Conservation (phyloP, 2,113 vertebrate genomes). For the Salvelinus sp. region DNA sequence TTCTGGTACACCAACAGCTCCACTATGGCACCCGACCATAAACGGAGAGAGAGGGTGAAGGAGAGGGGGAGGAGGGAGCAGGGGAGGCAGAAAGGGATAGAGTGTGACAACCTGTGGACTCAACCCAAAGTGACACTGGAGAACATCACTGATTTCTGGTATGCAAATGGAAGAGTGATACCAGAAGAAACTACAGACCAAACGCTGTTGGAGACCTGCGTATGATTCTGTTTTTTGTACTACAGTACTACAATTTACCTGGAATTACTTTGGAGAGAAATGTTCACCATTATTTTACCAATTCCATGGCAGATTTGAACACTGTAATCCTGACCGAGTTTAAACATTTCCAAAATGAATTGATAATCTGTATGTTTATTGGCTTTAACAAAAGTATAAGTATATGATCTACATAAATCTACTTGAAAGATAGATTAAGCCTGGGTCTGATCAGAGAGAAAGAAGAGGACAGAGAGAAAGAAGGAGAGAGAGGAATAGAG, state of each 20-base stretch:
- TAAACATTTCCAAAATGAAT: too few species aligned
- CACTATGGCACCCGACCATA: conserved; percentile 13
- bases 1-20: conserved; percentile 53
- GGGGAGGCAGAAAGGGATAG: conserved; percentile 1
- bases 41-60: neutral
- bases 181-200: neutral
- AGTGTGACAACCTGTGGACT: conserved; percentile 18
- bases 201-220: neutral
- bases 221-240: neutral
- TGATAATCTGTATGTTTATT: too few species aligned
- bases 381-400: too few species aligned
- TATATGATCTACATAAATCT: too few species aligned
- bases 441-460: neutral
- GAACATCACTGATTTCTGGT: conserved; percentile 51
- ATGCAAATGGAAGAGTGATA: conserved; percentile 9
- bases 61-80: neutral
- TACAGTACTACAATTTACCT: too few species aligned
- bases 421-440: too few species aligned
- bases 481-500: neutral
- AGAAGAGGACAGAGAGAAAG: neutral
- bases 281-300: neutral
- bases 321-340: neutral
- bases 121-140: conserved; percentile 47
- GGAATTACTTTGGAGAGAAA: too few species aligned
- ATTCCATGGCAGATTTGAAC: neutral